Conservation (phyloP, 2,113 vertebrate species). For the Ceuthmochares aereus region DNA sequence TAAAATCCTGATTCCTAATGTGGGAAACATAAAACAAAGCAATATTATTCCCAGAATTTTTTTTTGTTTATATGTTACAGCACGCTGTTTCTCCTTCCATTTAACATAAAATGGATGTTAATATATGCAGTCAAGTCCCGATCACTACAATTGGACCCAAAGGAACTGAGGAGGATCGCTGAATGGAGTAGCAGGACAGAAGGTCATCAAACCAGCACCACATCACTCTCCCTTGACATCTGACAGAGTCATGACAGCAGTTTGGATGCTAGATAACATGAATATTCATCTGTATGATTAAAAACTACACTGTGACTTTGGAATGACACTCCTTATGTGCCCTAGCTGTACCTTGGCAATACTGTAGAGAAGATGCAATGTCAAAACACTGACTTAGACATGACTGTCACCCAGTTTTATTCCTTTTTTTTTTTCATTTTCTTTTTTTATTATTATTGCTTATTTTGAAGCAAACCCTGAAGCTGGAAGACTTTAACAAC, state of each 20-base stretch:
- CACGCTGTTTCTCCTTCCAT: neutral
- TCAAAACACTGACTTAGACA: slow-evolving; percentile 57
- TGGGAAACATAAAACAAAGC: neutral
- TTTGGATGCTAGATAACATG: slow-evolving; percentile 44
- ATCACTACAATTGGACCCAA: slow-evolving; percentile 2
- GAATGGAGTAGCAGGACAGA: slow-evolving; percentile 38
- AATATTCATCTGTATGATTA: slow-evolving; percentile 72
- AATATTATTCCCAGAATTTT: neutral
- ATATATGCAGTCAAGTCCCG: slow-evolving; percentile 13
- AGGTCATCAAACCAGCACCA: slow-evolving; percentile 62
- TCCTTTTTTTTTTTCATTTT: neutral
- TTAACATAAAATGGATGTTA: slow-evolving; percentile 35
- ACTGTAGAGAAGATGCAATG: neutral
- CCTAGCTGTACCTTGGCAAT: neutral
- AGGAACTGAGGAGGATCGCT: neutral
- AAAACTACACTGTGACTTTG: slow-evolving; percentile 56
- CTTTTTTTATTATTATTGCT: neutral
- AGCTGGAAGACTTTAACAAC: neutral
- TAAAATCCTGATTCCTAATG: neutral
- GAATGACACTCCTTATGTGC: slow-evolving; percentile 30
- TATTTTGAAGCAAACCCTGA: neutral
- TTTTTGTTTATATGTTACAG: neutral
- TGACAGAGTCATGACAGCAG: slow-evolving; percentile 64
- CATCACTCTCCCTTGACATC: slow-evolving; percentile 58
- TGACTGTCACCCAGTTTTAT: neutral